Conservation (phyloP, 2,113 vertebrate genomes). For the Muscicapa adusta region DNA sequence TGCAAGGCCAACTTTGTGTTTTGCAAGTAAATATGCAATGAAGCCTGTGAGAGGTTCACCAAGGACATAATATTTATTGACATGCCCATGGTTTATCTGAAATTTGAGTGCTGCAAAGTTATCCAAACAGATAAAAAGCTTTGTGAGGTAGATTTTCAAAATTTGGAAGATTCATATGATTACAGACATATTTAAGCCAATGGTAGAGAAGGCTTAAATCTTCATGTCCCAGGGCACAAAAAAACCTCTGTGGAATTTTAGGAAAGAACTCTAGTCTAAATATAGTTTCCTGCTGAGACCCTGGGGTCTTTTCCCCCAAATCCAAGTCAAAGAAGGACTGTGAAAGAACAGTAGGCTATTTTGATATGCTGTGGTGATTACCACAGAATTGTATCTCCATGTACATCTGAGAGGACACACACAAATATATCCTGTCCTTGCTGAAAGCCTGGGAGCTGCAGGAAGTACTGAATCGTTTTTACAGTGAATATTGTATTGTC, state of each 20-base stretch:
- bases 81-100: not conserved
- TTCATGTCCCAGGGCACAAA: not conserved
- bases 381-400: not conserved
- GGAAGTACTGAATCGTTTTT: not conserved
- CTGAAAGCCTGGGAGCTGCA: not conserved
- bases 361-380: not conserved
- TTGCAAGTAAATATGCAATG: not conserved
- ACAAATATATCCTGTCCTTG: not conserved
- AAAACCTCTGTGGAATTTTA: not conserved
- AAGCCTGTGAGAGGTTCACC: not conserved
- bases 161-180: not conserved
- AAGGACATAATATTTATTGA: not conserved
- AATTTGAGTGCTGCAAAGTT: not conserved
- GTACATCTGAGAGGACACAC: not conserved
- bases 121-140: not conserved
- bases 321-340: not conserved
- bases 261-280: not conserved
- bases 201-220: not conserved
- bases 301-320: not conserved
- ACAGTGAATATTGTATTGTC: not conserved
- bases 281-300: not conserved
- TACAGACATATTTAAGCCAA: not conserved
- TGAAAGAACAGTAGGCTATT: not conserved
- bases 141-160: not conserved
- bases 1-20: not conserved